A percentile compares a stretch with the other conserved stretches of the same genome.
These are phyloP conservation scores for Temnothorax curvispinosus DNA, from an alignment of 1,140 invertebrate genomes.

Conservation along the genomic window DNA sequence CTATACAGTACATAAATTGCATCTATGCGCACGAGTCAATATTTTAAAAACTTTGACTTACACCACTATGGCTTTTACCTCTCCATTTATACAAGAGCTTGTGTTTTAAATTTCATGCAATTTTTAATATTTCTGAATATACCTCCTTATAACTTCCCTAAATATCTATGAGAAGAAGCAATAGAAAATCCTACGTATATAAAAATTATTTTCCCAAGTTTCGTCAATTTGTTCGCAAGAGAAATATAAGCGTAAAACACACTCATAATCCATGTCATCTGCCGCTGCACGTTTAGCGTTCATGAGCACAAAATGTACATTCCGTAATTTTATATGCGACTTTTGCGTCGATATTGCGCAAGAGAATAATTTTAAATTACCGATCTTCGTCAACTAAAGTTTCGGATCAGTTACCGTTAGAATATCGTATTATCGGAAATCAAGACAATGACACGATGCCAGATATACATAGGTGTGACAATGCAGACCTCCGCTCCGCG, in stretches of 20 bases:
- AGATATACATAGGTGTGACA: neutral
- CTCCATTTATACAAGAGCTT: too few species aligned
- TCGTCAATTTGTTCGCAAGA: neutral
- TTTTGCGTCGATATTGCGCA: neutral
- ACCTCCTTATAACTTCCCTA: neutral
- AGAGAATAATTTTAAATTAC: conserved; percentile 17
- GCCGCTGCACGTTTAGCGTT: neutral
- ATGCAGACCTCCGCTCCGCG: neutral
- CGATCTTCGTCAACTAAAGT: neutral
- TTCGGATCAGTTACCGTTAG: neutral
- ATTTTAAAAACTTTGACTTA: too few species aligned
- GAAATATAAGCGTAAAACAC: conserved; percentile 41
- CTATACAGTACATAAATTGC: too few species aligned
- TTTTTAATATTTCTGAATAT: neutral
- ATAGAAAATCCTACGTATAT: conserved; percentile 12
- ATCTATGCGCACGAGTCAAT: too few species aligned
- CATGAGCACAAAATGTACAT: neutral
- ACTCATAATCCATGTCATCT: neutral
- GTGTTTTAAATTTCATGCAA: too few species aligned
- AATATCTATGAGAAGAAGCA: neutral
- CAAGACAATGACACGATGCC: neutral
- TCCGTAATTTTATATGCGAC: neutral
- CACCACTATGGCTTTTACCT: too few species aligned
- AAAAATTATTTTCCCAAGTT: conserved; percentile 37
- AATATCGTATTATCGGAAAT: neutral